These are phyloP conservation scores for Setipinna tenuifilis DNA, from an alignment of 2,797 vertebrate genomes.

Conservation along the genomic window DNA sequence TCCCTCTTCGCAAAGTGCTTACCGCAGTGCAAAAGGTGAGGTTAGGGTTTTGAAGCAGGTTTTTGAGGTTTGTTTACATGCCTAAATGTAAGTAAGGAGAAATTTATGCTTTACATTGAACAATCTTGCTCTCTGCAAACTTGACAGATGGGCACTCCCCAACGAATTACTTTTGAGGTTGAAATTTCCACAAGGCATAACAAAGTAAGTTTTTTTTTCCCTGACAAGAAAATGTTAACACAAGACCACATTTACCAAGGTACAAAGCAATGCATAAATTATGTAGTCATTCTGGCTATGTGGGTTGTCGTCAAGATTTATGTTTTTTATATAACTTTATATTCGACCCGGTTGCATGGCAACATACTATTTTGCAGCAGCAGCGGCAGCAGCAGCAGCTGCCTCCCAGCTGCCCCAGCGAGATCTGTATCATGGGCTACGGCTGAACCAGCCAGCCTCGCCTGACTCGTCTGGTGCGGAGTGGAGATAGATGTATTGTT, in stretches of 20 bases:
- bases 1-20: not conserved
- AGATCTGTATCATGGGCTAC: slow-evolving; percentile 30
- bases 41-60: not conserved
- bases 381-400: slow-evolving; percentile 24
- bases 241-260: not conserved
- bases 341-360: slow-evolving; percentile 37
- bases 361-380: slow-evolving; percentile 20
- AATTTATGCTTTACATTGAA: not conserved
- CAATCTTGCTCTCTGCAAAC: not conserved
- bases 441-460: not conserved
- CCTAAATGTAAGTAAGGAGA: not conserved
- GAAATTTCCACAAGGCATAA: not conserved
- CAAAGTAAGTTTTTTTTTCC: not conserved
- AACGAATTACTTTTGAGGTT: not conserved
- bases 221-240: not conserved
- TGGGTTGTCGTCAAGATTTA: slow-evolving; percentile 8
- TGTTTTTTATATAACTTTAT: slow-evolving; percentile 19
- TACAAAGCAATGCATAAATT: not conserved
- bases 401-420: slow-evolving; percentile 23
- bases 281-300: not conserved
- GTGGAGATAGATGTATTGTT: not conserved
- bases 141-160: not conserved
- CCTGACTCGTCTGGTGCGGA: not conserved
- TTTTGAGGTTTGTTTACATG: not conserved
- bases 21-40: not conserved